A percentile compares a stretch with the other conserved stretches of the same genome.
Conservation (phyloP, 2,888 invertebrate species). For the Eugnorisma glareosa region DNA sequence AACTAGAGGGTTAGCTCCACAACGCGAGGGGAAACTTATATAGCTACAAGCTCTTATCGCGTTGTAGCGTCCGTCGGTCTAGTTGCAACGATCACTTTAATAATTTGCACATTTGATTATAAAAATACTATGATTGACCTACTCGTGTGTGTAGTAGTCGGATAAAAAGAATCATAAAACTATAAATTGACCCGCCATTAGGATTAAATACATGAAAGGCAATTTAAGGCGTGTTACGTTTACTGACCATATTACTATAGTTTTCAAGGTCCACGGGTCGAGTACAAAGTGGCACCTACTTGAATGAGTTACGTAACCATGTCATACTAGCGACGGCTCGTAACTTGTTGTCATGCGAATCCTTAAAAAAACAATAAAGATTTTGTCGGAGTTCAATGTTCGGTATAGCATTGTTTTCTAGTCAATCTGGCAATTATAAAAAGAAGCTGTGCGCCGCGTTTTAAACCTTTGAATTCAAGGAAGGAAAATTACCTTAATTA, state of each 20-base stretch:
- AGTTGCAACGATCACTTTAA: slow-evolving; percentile 23
- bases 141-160: neutral
- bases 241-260: slow-evolving; percentile 27
- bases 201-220: slow-evolving; percentile 21
- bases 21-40: slow-evolving; percentile 35
- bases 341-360: slow-evolving; percentile 37
- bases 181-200: slow-evolving; percentile 3
- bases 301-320: slow-evolving; percentile 63
- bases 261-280: slow-evolving; percentile 47
- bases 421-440: slow-evolving; percentile 7
- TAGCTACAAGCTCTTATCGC: slow-evolving; percentile 35
- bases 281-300: slow-evolving; percentile 48
- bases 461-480: slow-evolving; percentile 11
- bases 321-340: slow-evolving; percentile 15
- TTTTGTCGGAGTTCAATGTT: slow-evolving; percentile 49
- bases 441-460: slow-evolving; percentile 12
- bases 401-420: slow-evolving; percentile 40
- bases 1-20: slow-evolving; percentile 33
- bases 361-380: slow-evolving; percentile 45
- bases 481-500: slow-evolving; percentile 29
- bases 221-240: slow-evolving; percentile 41
- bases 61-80: slow-evolving; percentile 21
- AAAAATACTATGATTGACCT: neutral
- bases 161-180: slow-evolving; percentile 8
- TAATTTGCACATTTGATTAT: neutral